Evolutionary conservation across 2,797 vertebrate species (phyloP).

Genomic region (Acanthurus leucopareius): DNA sequence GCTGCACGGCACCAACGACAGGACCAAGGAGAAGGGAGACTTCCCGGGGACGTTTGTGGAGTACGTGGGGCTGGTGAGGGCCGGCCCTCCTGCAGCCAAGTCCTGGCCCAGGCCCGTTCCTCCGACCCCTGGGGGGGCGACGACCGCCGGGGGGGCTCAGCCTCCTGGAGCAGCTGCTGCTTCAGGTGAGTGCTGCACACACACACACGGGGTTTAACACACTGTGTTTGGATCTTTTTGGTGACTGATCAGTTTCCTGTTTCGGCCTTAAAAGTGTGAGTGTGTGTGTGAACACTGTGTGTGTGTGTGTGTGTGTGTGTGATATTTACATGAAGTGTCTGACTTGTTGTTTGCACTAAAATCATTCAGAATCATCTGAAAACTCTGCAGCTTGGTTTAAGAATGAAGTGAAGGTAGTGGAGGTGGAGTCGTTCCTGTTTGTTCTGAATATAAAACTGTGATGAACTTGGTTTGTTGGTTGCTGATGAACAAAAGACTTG

Average conservation of each 20-base stretch:
- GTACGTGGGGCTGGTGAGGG: constrained; percentile 80
- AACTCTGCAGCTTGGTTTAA: too few species aligned
- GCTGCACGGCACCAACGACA: constrained; percentile 88
- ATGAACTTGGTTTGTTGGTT: too few species aligned
- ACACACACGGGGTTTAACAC: neutral
- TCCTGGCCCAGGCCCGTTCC: constrained; percentile 82
- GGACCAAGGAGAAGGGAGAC: constrained; percentile 87
- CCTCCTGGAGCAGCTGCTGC: constrained; percentile 57
- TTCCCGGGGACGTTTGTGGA: constrained; percentile 91
- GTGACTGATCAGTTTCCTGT: too few species aligned
- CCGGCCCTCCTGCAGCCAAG: constrained; percentile 62
- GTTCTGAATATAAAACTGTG: too few species aligned
- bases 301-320: neutral
- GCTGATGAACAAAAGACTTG: too few species aligned
- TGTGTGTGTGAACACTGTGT: neutral
- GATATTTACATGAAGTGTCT: neutral
- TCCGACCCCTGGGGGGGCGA: constrained; percentile 69
- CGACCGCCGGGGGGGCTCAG: constrained; percentile 61
- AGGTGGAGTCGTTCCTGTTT: too few species aligned
- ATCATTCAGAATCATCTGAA: too few species aligned
- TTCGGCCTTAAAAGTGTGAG: too few species aligned
- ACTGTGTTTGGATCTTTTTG: neutral
- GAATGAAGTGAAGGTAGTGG: too few species aligned
- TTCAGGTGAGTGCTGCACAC: constrained; percentile 79
- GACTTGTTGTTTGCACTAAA: neutral